Conservation (phyloP, 2,113 vertebrate species). For the Pterocles gutturalis region DNA sequence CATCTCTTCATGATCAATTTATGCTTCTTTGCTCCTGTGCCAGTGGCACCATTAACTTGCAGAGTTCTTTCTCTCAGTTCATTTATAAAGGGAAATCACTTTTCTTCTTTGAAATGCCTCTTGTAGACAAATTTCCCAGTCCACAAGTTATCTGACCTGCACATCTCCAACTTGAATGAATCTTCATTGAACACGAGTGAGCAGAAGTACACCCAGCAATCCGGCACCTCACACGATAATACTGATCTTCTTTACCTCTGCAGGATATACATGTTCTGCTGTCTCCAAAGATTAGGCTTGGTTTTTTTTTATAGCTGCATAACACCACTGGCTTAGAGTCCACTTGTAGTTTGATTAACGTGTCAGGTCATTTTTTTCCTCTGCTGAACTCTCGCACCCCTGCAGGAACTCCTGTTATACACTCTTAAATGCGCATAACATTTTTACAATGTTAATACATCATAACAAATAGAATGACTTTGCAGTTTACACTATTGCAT, state of each 20-base stretch:
- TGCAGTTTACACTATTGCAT: not conserved
- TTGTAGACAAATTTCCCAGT: constrained; percentile 8
- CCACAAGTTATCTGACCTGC: not conserved
- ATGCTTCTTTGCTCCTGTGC: not conserved
- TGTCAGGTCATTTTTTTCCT: not conserved
- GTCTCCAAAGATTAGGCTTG: not conserved
- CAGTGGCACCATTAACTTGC: not conserved
- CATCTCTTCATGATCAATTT: not conserved
- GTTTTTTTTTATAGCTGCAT: not conserved
- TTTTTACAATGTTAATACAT: not conserved
- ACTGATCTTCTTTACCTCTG: not conserved
- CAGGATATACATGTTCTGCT: not conserved
- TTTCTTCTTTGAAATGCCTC: not conserved
- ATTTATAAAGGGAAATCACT: not conserved
- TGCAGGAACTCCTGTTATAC: not conserved
- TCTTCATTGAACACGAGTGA: not conserved
- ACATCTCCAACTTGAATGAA: not conserved
- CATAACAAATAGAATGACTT: not conserved
- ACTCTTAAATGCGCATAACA: not conserved
- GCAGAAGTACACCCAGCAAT: not conserved
- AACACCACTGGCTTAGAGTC: not conserved
- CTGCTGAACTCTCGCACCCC: not conserved
- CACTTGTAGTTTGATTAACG: not conserved
- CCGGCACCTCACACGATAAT: not conserved
- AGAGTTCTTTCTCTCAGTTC: not conserved